These are phyloP conservation scores for Stegodyphus dumicola DNA, from an alignment of 1,140 invertebrate genomes.

Conservation along the genomic window DNA sequence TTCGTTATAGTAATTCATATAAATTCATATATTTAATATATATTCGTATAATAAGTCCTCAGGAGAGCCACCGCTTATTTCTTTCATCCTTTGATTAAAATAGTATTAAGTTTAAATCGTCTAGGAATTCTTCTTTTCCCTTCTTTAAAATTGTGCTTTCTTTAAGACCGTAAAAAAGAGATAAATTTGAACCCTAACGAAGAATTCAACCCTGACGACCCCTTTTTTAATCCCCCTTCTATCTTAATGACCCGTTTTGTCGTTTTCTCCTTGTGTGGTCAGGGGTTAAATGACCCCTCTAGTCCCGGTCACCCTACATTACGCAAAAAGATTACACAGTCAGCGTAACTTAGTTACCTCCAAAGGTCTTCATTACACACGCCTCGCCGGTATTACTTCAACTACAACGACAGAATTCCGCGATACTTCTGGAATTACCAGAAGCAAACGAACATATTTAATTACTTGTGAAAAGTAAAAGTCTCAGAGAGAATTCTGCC, in stretches of 20 bases:
- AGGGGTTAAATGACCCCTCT: constrained; percentile 32
- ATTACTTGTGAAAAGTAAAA: constrained; percentile 34
- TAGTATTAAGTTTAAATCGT: too few relatives aligned
- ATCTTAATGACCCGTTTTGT: constrained; percentile 9
- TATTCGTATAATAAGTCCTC: too few relatives aligned
- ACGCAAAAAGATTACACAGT: constrained; percentile 22
- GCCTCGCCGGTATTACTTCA: neutral
- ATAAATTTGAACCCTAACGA: too few relatives aligned
- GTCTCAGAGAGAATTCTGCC: constrained; percentile 3
- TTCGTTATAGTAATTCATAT: too few relatives aligned
- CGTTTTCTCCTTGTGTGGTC: constrained; percentile 40
- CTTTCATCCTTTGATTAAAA: too few relatives aligned
- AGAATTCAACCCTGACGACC: too few relatives aligned
- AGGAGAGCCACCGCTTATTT: too few relatives aligned
- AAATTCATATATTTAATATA: too few relatives aligned
- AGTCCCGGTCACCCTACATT: constrained; percentile 26
- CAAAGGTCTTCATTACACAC: neutral
- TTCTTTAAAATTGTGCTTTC: too few relatives aligned
- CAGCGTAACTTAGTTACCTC: neutral
- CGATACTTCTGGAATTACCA: constrained; percentile 24
- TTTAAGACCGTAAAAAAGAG: too few relatives aligned
- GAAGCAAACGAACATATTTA: constrained; percentile 2
- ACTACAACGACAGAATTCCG: neutral
- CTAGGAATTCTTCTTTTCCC: too few relatives aligned
- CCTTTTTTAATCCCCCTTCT: neutral